These are phyloP conservation scores for Chalcosyrphus nemorum DNA, from an alignment of 2,888 invertebrate genomes.

Conservation along the genomic window DNA sequence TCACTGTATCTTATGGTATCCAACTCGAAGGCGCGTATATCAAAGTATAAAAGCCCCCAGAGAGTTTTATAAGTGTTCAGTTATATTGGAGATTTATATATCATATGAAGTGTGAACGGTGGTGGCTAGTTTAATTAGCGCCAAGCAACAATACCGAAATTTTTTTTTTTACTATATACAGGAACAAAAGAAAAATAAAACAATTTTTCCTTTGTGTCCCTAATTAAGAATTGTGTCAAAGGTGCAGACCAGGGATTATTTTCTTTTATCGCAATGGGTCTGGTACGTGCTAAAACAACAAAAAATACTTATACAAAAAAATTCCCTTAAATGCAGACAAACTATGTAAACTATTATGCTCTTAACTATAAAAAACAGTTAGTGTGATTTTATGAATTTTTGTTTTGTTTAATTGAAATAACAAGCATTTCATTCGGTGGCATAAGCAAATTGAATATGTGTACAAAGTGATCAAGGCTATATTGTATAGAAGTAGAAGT, in stretches of 20 bases:
- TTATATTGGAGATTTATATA: constrained; percentile 77
- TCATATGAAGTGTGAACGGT: constrained; percentile 67
- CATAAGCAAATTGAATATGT: constrained; percentile 16
- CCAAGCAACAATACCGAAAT: constrained; percentile 42
- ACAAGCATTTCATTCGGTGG: neutral
- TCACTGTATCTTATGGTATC: constrained; percentile 52
- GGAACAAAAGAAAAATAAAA: constrained; percentile 46
- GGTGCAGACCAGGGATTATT: constrained; percentile 12
- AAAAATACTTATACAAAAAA: neutral
- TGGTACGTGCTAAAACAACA: constrained; percentile 47
- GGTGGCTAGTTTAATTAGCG: constrained; percentile 51
- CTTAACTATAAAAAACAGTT: neutral
- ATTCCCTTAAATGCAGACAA: neutral
- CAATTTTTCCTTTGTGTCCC: constrained; percentile 28
- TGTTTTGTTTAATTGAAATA: neutral
- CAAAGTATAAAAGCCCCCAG: constrained; percentile 79
- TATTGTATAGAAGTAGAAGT: constrained; percentile 5
- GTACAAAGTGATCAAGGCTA: constrained; percentile 42
- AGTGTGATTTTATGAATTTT: neutral
- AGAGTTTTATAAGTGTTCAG: constrained; percentile 78
- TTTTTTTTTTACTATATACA: constrained; percentile 23
- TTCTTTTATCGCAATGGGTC: constrained; percentile 29
- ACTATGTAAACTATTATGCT: neutral
- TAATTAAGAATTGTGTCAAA: constrained; percentile 31
- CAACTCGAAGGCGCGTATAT: constrained; percentile 63